Base-by-base conservation (phyloP, 2,888 invertebrate species). In the Morpho achilles region DNA sequence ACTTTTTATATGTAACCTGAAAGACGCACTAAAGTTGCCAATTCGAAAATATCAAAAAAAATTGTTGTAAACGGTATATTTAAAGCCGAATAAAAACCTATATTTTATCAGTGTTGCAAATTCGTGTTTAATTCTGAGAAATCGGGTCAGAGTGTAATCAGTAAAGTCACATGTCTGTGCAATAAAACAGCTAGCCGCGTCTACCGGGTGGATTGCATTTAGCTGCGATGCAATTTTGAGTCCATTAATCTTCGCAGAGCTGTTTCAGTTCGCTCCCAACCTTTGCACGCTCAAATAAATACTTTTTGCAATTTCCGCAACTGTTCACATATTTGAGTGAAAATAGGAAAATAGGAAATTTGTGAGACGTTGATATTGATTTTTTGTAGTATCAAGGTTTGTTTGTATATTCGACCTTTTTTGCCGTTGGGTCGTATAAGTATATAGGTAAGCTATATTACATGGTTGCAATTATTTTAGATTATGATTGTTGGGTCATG, bases 171-270 rank as follows among this genome's bases (percentile, higher is more conserved):
- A 67, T 74, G 73, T 75, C 73, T 79, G 74, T 73, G 73, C 77
- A 78, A 82, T 84, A 83, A 82, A 83, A 81, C 76, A 81, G 77
- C 76, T 73, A 69, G 74, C 65, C 71, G 72, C 72, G 74, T 78
- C 75, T 71, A 69, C 76, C 67, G 68, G 76, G 82, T 84, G 85
- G 85, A 87, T 83, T 87, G 82, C 84, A 79, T 78, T 76, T 72
- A 79, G 76, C 77, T 74, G 80, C 81, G 76, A 81, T 87, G 87
- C 86, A 87, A 88, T 88, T 88, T 86, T 81, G 82, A 79, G 79
- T 77, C 83, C 83, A 88, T 89, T 88, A 83, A 89, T 87, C 86
- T 87, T 82, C 80, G 75, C 72, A 69, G 73, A 76, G 78, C 75
- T 77, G 79, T 80, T 84, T 80, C 75, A 75, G 74, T 74, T 70